Conservation (phyloP, 2,113 vertebrate species). For the Gila orcuttii region DNA sequence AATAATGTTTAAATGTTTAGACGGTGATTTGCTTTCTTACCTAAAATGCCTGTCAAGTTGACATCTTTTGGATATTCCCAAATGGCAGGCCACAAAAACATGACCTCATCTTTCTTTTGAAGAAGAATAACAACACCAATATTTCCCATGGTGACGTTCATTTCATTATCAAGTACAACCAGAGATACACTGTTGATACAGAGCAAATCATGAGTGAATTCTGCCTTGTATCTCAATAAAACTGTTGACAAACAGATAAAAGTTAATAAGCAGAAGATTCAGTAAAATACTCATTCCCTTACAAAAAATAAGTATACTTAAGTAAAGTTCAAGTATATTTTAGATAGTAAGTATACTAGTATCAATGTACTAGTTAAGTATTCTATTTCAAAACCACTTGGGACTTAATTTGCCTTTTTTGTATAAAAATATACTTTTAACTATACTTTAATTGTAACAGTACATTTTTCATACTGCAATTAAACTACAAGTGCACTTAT, state of each 20-base stretch:
- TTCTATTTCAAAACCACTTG: too few relatives aligned
- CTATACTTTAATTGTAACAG: too few relatives aligned
- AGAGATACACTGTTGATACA: slow-evolving; percentile 59
- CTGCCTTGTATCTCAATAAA: background rate
- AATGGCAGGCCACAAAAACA: slow-evolving; percentile 70
- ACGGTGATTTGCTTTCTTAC: slow-evolving; percentile 42
- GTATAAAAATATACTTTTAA: too few relatives aligned
- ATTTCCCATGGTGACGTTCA: slow-evolving; percentile 58
- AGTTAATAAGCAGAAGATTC: background rate
- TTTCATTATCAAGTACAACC: slow-evolving; percentile 51
- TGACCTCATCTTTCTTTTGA: slow-evolving; percentile 34
- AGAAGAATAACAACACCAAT: slow-evolving; percentile 60
- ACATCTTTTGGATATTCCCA: slow-evolving; percentile 48
- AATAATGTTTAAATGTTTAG: background rate
- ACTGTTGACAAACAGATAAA: background rate
- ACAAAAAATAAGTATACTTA: too few relatives aligned
- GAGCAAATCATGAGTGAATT: background rate
- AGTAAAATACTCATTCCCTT: too few relatives aligned
- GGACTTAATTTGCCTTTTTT: too few relatives aligned
- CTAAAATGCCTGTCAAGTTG: slow-evolving; percentile 60
- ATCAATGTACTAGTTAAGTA: too few relatives aligned
- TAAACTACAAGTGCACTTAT: too few relatives aligned
- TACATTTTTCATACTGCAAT: too few relatives aligned
- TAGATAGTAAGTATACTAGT: too few relatives aligned
- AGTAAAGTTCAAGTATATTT: too few relatives aligned